Evolutionary conservation across 2,113 vertebrate species (phyloP), one percentile per base, ranked within the genome.

Genomic region (Crypturellus undulatus): DNA sequence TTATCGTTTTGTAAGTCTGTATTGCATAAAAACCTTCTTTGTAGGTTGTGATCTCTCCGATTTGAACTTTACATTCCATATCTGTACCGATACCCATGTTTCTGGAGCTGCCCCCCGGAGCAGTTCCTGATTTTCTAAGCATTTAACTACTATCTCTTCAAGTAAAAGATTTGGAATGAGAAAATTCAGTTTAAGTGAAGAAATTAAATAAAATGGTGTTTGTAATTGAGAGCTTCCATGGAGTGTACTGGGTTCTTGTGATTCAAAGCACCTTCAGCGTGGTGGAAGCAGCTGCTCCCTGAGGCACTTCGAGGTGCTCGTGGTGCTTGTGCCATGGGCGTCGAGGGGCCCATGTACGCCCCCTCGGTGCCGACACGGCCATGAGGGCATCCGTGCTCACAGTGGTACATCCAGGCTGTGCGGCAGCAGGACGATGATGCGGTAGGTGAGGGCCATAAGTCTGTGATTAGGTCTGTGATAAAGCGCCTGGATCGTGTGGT

Each of bases 121-220:
- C 79, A 93, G 92, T 90, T 83, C 62, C 64, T 90, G 51, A 3
- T 73, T 87, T 88, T 93, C 93, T 95, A 96, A 86, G 93, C 80
- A 45, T 95, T 97, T 89, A 93, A 38, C 65, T 96, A 78, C 77
- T 89, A 7, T 94, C 70, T 95, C 95, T 94, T 97, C 96, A 97
- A 96, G 90, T 96, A 97, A 98, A 98, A 97, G 96, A 97, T 97
- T 98, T 98, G 97, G 97, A 98, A 94, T 94, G 96, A 98, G 95
- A 91, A 98, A 97, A 97, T 97, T 94, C 94, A 86, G 88, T 98
- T 96, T 97, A 95, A 98, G 97, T 98, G 97, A 97, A 67, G 96
- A 98, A 97, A 97, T 94, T 92, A 97, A 98, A 98, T 99, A 99
- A 99, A 99, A 98, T 97, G 65, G 78, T 96, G 95, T 98, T 98